These are phyloP conservation scores for Sycobia sp. DNA, from an alignment of 1,140 invertebrate genomes.

Conservation along the genomic window DNA sequence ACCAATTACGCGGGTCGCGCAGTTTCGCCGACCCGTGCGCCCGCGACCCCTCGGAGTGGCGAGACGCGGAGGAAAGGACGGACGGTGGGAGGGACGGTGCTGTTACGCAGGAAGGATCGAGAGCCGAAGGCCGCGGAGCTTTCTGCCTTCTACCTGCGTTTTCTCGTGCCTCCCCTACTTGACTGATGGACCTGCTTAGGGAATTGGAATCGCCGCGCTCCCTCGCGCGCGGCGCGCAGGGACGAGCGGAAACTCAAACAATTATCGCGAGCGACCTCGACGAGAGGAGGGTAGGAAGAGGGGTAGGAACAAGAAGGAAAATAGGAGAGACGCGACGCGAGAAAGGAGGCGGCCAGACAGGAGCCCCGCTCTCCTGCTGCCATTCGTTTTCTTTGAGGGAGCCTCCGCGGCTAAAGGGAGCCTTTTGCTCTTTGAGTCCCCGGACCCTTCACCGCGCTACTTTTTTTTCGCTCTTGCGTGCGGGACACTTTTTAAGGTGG, in stretches of 20 bases:
- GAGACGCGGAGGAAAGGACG: too few species aligned
- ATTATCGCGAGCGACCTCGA: constrained; percentile 21
- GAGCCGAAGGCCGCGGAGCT: constrained; percentile 5
- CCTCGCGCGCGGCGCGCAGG: neutral
- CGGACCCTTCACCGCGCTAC: too few species aligned
- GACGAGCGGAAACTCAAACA: constrained; percentile 19
- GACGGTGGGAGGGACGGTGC: too few species aligned
- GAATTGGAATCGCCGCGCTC: constrained; percentile 22
- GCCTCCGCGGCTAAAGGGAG: too few species aligned
- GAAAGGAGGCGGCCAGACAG: neutral
- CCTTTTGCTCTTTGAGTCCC: too few species aligned
- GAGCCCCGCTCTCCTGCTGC: neutral
- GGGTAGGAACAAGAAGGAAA: constrained; percentile 4
- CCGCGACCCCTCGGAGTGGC: too few species aligned
- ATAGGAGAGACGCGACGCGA: constrained; percentile 11
- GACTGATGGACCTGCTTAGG: constrained; percentile 27
- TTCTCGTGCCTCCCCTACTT: neutral
- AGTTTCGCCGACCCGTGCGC: neutral
- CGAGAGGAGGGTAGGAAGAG: neutral
- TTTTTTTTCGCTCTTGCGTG: too few species aligned
- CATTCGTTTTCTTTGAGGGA: neutral
- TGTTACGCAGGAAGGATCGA: constrained; percentile 28
- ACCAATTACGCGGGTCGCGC: constrained; percentile 26
- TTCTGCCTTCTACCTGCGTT: constrained; percentile 16
- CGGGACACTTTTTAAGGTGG: too few species aligned